Percentiles rank a stretch among this genome's conserved stretches.
Conservation (phyloP, 1,140 invertebrate species). For the Plectrocnemia conspersa region DNA sequence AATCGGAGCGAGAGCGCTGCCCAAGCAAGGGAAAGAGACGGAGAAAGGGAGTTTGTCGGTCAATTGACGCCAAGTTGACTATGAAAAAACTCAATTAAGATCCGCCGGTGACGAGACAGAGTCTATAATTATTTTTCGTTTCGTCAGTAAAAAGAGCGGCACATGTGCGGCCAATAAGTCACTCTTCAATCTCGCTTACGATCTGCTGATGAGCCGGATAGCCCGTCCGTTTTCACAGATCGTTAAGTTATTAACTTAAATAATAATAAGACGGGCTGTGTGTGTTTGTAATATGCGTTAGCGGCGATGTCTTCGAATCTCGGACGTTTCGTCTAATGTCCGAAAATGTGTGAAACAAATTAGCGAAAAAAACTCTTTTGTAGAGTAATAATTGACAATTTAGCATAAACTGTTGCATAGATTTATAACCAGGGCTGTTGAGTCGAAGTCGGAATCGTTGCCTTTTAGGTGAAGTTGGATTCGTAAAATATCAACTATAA, state of each 20-base stretch:
- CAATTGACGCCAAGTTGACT: constrained; percentile 25
- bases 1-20: background rate
- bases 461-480: no score
- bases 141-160: constrained; percentile 10
- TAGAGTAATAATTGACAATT: no score
- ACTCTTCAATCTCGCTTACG: constrained; percentile 23
- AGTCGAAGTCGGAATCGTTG: no score
- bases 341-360: no score
- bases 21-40: constrained; percentile 4
- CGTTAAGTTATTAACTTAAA: constrained; percentile 33
- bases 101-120: constrained; percentile 12
- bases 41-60: constrained; percentile 8
- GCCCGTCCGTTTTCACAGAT: constrained; percentile 32
- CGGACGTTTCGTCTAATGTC: no score
- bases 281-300: no score
- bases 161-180: constrained; percentile 24
- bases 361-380: no score
- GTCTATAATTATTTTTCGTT: background rate
- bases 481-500: no score
- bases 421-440: no score
- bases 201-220: constrained; percentile 24
- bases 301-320: no score
- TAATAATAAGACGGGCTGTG: constrained; percentile 20
- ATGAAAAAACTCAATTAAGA: constrained; percentile 30
- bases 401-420: no score